These are phyloP conservation scores for Eira barbara DNA, from an alignment of 2,113 vertebrate genomes.

Conservation along the genomic window DNA sequence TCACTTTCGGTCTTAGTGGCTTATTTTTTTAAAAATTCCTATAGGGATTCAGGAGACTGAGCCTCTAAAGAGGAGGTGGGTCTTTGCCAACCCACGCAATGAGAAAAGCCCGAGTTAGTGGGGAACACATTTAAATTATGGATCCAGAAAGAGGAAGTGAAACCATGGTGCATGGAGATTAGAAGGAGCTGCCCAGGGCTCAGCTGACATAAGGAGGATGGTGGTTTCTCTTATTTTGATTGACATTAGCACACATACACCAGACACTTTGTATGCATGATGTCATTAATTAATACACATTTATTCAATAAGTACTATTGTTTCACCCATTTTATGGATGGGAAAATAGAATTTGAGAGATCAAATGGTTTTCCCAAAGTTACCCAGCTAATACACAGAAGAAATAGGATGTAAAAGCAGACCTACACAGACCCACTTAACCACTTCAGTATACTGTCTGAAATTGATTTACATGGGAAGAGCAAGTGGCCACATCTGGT, in stretches of 20 bases:
- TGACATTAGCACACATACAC: background rate
- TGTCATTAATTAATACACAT: constrained; percentile 9
- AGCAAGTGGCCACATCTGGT: background rate
- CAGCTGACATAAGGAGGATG: background rate
- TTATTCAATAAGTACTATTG: background rate
- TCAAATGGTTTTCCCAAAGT: constrained; percentile 18
- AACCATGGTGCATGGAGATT: background rate
- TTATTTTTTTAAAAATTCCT: background rate
- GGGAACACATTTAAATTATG: background rate
- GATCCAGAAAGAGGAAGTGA: constrained; percentile 30
- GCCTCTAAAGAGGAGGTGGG: background rate
- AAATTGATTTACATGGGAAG: background rate
- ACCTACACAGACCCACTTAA: background rate
- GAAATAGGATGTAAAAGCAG: background rate
- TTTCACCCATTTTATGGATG: background rate
- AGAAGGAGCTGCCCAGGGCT: background rate
- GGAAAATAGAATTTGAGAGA: background rate
- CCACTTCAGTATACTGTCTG: background rate
- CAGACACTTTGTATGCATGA: background rate
- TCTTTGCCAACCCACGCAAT: background rate
- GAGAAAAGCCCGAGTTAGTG: constrained; percentile 3
- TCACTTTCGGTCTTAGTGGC: background rate
- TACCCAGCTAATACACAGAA: background rate
- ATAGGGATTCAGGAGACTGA: background rate
- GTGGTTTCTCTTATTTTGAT: background rate